Evolutionary conservation across 1,140 invertebrate species (phyloP), one percentile per base, ranked within the genome.

Genomic region (Phortica variegata): DNA sequence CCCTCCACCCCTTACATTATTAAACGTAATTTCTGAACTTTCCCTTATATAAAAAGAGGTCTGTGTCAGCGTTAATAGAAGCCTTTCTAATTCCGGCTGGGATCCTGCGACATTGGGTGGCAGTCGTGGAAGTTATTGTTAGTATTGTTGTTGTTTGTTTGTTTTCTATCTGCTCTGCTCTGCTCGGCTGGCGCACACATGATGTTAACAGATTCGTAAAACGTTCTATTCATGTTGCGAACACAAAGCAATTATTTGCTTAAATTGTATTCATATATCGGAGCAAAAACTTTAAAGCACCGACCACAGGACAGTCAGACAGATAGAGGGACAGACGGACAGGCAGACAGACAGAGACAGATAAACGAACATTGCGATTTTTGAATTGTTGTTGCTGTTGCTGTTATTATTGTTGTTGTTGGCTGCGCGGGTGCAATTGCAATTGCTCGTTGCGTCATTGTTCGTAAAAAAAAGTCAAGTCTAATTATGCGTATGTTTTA

Each of bases 171-270:
- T 34, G 34, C 8, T 40, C 44, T 23, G 55, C 55, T 49, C 63
- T 68, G 68, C 63, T 63, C 63, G 62, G 62, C 62, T n/a, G n/a
- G n/a, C n/a, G n/a, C 51, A 44, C 58, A 61, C 57, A 65, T 61
- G 61, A 29, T 6, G 6, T 29, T 12, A 12, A 29, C 51, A 66
- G 56, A 46, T 52, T 61, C 47, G 18, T 15, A 57, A 62, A 66
- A 60, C 63, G 63, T 66, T 60, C 23, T 26, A 26, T 26, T 26
- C 23, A 26, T 26, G 23, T 26, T 26, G 23, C 23, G 10, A 26
- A 5, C 5, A 26, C 23, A 26, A 26, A 49, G 57, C 63, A 68
- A 68, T 68, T 68, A 68, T 68, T 68, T 68, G 60, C 54, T 56
- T 49, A 46, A 58, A 52, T 51, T 61, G 55, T 50, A 49, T 51